Percentiles rank a stretch among this genome's conserved stretches.
phyloP scores from a whole-genome alignment of 2,797 vertebrate species.

The Mionectes olivaceus region DNA sequence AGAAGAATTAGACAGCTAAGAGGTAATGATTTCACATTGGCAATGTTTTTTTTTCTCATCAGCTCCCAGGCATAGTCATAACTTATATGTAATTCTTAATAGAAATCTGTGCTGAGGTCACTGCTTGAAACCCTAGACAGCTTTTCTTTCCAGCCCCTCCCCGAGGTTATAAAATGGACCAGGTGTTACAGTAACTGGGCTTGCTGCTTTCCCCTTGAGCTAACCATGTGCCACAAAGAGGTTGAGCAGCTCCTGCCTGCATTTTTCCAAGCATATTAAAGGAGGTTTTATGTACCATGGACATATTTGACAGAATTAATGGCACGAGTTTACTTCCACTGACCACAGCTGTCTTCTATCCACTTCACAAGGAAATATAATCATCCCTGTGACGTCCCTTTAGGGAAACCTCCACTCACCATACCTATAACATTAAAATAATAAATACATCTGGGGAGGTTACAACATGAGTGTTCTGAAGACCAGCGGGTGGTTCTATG shows the following conservation, averaged over 20 bases:
- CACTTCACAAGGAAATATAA: neutral
- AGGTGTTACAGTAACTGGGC: neutral
- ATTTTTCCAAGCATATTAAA: neutral
- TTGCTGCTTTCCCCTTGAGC: neutral
- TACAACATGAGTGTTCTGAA: neutral
- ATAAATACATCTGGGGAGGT: neutral
- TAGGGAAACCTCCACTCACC: neutral
- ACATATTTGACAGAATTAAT: neutral
- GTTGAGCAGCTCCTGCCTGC: neutral
- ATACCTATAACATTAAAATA: neutral
- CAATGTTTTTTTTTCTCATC: neutral
- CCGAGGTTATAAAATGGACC: slow-evolving; percentile 10
- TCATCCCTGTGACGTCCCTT: neutral
- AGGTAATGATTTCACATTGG: neutral
- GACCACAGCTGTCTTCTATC: neutral
- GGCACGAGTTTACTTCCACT: neutral
- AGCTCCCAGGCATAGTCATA: neutral
- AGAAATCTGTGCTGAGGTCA: neutral
- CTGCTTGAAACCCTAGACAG: slow-evolving; percentile 24
- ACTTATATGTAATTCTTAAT: neutral
- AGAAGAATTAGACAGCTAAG: neutral
- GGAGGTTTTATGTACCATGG: neutral
- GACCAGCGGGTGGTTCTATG: neutral
- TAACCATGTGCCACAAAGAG: neutral
- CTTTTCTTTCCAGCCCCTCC: slow-evolving; percentile 10